Evolutionary conservation across 2,888 invertebrate genomes (phyloP).

Genomic region (Blera fallax): DNA sequence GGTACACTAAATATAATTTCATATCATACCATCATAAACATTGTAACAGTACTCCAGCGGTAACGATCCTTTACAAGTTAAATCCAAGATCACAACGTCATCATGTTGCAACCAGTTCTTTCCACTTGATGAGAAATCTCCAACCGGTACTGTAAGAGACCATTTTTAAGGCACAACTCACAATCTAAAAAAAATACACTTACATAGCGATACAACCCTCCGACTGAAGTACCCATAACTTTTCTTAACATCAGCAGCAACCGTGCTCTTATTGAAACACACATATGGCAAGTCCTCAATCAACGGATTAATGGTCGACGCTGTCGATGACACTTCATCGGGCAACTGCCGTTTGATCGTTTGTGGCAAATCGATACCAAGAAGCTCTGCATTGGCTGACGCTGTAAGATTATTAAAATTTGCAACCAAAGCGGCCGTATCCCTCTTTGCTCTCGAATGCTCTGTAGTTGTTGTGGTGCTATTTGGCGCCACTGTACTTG

Average conservation of each 20-base stretch:
- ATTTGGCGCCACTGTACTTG: conserved; percentile 73
- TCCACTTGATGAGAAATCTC: conserved; percentile 87
- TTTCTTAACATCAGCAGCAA: conserved; percentile 86
- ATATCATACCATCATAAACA: conserved; percentile 83
- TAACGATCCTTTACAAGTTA: conserved; percentile 89
- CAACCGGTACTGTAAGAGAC: conserved; percentile 86
- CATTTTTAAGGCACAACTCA: neutral
- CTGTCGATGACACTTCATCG: conserved; percentile 35
- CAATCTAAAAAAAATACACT: conserved; percentile 72
- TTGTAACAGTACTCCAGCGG: conserved; percentile 88
- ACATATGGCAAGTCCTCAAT: conserved; percentile 76
- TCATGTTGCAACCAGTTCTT: conserved; percentile 92
- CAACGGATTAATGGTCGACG: conserved; percentile 80
- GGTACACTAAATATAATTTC: neutral
- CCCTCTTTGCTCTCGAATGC: conserved; percentile 74
- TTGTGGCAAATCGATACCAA: conserved; percentile 76
- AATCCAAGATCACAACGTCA: conserved; percentile 87
- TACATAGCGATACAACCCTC: conserved; percentile 87
- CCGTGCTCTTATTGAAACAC: conserved; percentile 84
- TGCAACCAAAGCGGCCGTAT: conserved; percentile 53
- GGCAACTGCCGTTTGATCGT: conserved; percentile 68
- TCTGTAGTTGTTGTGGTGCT: conserved; percentile 16
- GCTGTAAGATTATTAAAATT: conserved; percentile 73
- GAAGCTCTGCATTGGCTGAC: conserved; percentile 76
- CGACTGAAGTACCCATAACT: conserved; percentile 89